Evolutionary conservation across 1,140 invertebrate species (phyloP), one percentile per base, ranked within the genome.

Genomic region (Pogonomyrmex barbatus): DNA sequence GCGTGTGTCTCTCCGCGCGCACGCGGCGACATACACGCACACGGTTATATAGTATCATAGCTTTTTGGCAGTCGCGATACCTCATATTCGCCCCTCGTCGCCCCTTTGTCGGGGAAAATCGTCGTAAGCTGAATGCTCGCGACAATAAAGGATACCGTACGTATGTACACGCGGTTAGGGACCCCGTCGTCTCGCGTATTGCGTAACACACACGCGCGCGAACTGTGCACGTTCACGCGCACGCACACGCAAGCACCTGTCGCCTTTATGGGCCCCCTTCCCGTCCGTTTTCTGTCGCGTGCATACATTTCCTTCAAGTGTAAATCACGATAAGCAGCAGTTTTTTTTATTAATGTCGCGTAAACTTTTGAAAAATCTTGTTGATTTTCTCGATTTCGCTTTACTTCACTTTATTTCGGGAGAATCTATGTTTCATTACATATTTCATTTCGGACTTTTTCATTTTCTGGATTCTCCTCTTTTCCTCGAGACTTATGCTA

Each of bases 41-140:
- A 10, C 14, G 39, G 6, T 4, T 9, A 24, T n/a, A 3, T 24
- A 76, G 83, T n/a, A n/a, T 88, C 87, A 24, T 24, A 73, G 87
- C 87, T 89, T 89, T 89, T 89, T 89, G 88, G 87, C 87, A 89
- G 88, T 60, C 83, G 56, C 83, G 83, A 86, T 89, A 76, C 75
- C 86, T 87, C 63, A 77, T 77, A 85, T 71, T 78, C 70, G 81
- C 73, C 24, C 24, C 83, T 81, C 76, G 82, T 86, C 88, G 87
- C 75, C 82, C 54, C 83, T 86, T 88, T 88, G 75, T 82, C 87
- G 83, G 54, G 70, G 56, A 87, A 89, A 89, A 88, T 89, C 84
- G 73, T 85, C 82, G 71, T 67, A 89, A 82, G 84, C 88, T 65
- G 88, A 89, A 89, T 89, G 58, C 77, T 73, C 77, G 68, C 71